Evolutionary conservation across 2,797 vertebrate genomes (phyloP), one percentile per base, ranked within the genome.

Genomic region (Gobio occitaniae): DNA sequence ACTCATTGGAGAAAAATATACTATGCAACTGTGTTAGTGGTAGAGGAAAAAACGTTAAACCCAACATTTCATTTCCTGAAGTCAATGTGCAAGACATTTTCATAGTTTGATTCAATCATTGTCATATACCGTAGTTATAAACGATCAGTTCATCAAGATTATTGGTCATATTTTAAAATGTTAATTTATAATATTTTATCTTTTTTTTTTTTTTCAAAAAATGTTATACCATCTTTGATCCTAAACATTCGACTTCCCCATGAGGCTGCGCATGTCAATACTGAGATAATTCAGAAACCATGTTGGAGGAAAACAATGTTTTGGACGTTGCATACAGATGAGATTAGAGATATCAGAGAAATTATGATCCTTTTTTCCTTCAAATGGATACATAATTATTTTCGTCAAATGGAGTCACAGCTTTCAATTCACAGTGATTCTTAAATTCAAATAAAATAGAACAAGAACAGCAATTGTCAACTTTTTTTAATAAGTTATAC

Each of bases 371-470:
- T 59, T 69, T 80, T 41, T 48, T 47, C 41, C 2, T 44, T 29
- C n/a, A 29, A 13, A 54, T 47, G 13, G 36, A 47, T 12, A 76
- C 21, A 36, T 25, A 7, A 36, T 69, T 32, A 41, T 48, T 56
- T 15, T 25, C 2, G 4, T 32, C 41, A 79, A 83, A 79, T 29
- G 48, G 8, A n/a, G 78, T 66, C 52, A 48, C 71, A 65, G 54
- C 25, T 8, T 48, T 54, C 12, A 59, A 66, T 54, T 84, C 56
- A 47, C 68, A 59, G 38, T 61, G 25, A 82, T 66, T 79, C 72
- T 71, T 71, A 54, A 63, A 38, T 80, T 44, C 6, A 54, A 32
- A 78, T 54, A 76, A 56, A 56, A 44, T 48, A 32, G 32, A 29
- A 72, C 10, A 75, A 19, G 5, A 69, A 61, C 36, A 77, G 44